phyloP scores from a whole-genome alignment of 2,113 vertebrate genomes.

The Chiloscyllium plagiosum region DNA sequence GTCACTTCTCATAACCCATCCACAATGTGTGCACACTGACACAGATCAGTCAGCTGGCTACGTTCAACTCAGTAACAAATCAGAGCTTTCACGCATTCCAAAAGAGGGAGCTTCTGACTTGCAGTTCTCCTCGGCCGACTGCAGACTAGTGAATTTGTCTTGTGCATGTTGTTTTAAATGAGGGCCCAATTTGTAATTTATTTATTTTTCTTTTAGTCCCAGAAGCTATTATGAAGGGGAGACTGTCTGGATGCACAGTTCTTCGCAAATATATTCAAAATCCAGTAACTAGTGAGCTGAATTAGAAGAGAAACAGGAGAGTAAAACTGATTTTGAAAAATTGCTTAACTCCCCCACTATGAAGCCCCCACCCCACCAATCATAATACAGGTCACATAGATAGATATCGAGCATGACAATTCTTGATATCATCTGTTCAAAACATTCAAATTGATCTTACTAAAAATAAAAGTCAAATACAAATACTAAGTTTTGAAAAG shows the following conservation, averaged over 20 bases:
- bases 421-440: background rate
- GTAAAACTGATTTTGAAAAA: background rate
- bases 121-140: background rate
- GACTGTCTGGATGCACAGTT: background rate
- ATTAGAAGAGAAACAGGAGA: background rate
- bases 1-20: constrained; percentile 34
- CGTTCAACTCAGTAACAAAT: background rate
- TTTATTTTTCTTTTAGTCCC: background rate
- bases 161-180: background rate
- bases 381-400: background rate
- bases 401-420: background rate
- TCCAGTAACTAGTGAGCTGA: background rate
- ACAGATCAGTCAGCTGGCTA: constrained; percentile 11
- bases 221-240: background rate
- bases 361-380: background rate
- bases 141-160: background rate
- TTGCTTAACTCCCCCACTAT: background rate
- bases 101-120: background rate
- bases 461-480: background rate
- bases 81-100: background rate
- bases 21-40: constrained; percentile 11
- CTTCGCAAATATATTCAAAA: background rate
- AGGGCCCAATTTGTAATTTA: background rate
- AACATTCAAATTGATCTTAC: background rate
- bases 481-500: background rate